These are phyloP conservation scores for Cassiopea andromeda DNA, from an alignment of 30 jellyfish, hydroid and myxozoan genomes.

Conservation along the genomic window DNA sequence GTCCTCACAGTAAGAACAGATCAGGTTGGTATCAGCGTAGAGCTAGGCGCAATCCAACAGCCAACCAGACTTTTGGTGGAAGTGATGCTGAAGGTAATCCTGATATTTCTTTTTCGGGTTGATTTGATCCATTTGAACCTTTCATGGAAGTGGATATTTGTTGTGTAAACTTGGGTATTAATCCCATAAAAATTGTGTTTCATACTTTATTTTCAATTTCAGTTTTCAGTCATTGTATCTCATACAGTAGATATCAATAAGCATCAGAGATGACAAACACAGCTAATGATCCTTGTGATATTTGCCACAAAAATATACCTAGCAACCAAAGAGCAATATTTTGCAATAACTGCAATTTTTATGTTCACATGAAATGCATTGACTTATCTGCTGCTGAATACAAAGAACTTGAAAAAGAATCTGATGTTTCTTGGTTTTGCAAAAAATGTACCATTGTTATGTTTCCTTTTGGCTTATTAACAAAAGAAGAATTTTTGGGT, in stretches of 20 bases:
- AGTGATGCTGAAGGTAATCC: not conserved
- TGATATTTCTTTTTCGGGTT: not conserved
- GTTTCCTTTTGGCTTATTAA: slow-evolving; percentile 51
- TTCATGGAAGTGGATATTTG: not conserved
- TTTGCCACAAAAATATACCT: slow-evolving; percentile 44
- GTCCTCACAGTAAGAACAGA: slow-evolving; percentile 2
- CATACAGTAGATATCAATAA: not conserved
- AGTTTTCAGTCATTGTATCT: not conserved
- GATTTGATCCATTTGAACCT: not conserved
- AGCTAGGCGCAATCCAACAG: not conserved
- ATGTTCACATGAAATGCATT: slow-evolving; percentile 34
- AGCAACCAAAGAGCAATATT: not conserved
- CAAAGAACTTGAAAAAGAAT: slow-evolving; percentile 9
- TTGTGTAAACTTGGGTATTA: not conserved
- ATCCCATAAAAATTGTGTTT: not conserved
- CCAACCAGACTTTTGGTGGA: not conserved
- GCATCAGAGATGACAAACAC: slow-evolving; percentile 8
- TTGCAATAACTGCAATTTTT: not conserved
- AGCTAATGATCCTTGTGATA: slow-evolving; percentile 26
- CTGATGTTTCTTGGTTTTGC: slow-evolving; percentile 41
- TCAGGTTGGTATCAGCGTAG: not conserved
- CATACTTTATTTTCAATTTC: not conserved
- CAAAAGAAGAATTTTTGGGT: slow-evolving; percentile 30
- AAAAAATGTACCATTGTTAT: slow-evolving; percentile 33
- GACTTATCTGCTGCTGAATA: slow-evolving; percentile 9